Conservation (phyloP, 2,113 vertebrate genomes). For the Deroptyus accipitrinus region DNA sequence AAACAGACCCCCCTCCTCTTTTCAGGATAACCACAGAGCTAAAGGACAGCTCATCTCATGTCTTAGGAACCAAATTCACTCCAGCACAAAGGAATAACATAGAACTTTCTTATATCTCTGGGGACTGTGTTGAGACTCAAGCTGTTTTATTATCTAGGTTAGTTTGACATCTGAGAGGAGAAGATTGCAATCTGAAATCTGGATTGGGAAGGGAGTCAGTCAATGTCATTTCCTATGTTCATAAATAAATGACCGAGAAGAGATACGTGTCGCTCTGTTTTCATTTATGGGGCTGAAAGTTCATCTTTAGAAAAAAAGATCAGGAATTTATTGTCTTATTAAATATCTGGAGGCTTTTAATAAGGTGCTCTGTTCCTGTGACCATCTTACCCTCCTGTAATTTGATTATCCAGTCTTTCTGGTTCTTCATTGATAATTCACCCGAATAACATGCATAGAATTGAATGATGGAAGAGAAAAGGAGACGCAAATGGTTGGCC, state of each 20-base stretch:
- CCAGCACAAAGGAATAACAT: not conserved
- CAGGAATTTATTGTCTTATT: constrained; percentile 32
- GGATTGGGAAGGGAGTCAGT: not conserved
- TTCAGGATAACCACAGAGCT: not conserved
- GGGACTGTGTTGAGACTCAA: not conserved
- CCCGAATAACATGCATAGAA: constrained; percentile 43
- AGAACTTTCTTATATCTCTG: constrained; percentile 8
- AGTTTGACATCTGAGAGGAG: constrained; percentile 31
- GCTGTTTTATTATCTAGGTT: constrained; percentile 40
- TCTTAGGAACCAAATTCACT: not conserved
- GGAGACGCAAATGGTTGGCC: constrained; percentile 52
- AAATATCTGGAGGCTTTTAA: constrained; percentile 44
- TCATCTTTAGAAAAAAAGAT: constrained; percentile 8
- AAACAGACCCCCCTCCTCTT: not conserved
- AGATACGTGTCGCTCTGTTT: not conserved
- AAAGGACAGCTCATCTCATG: not conserved
- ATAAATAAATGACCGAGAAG: constrained; percentile 51
- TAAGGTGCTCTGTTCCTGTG: constrained; percentile 22
- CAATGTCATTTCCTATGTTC: not conserved
- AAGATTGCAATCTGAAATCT: constrained; percentile 40
- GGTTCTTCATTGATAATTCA: constrained; percentile 56
- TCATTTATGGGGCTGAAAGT: not conserved
- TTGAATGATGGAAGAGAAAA: constrained; percentile 34
- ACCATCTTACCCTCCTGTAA: not conserved
- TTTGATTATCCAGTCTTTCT: constrained; percentile 40